phyloP scores from a whole-genome alignment of 2,888 invertebrate species.

The Coelinius sp. region DNA sequence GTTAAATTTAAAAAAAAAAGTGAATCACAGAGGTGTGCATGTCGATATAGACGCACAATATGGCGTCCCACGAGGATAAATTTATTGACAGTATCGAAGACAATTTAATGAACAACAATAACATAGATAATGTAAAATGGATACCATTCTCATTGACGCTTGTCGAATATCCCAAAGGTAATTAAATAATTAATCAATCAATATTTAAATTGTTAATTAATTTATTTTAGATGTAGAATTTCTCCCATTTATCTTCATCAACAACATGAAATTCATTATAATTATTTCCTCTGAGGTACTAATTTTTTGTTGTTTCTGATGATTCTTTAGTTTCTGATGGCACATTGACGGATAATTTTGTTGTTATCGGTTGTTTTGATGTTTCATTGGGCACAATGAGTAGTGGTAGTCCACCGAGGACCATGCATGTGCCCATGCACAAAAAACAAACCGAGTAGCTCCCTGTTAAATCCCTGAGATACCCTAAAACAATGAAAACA shows the following conservation, averaged over 20 bases:
- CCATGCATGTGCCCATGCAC: conserved; percentile 84
- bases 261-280: conserved; percentile 1
- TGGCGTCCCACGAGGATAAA: conserved; percentile 64
- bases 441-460: conserved; percentile 82
- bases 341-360: conserved; percentile 49
- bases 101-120: conserved; percentile 51
- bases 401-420: conserved; percentile 79
- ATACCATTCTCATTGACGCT: conserved; percentile 86
- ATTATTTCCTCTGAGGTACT: conserved; percentile 27
- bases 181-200: conserved; percentile 42
- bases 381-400: conserved; percentile 70
- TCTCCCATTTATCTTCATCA: neutral
- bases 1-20: too few species aligned
- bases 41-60: conserved; percentile 51
- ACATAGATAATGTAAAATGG: conserved; percentile 78
- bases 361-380: conserved; percentile 49
- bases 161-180: conserved; percentile 93
- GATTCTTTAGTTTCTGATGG: conserved; percentile 34
- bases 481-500: conserved; percentile 69
- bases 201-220: conserved; percentile 19
- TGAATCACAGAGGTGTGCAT: too few species aligned
- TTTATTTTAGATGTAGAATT: conserved; percentile 11
- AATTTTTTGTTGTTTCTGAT: conserved; percentile 36
- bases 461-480: conserved; percentile 79
- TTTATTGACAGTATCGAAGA: conserved; percentile 58